These are phyloP conservation scores for Cyclopterus lumpus DNA, from an alignment of 2,797 vertebrate genomes.

Conservation along the genomic window DNA sequence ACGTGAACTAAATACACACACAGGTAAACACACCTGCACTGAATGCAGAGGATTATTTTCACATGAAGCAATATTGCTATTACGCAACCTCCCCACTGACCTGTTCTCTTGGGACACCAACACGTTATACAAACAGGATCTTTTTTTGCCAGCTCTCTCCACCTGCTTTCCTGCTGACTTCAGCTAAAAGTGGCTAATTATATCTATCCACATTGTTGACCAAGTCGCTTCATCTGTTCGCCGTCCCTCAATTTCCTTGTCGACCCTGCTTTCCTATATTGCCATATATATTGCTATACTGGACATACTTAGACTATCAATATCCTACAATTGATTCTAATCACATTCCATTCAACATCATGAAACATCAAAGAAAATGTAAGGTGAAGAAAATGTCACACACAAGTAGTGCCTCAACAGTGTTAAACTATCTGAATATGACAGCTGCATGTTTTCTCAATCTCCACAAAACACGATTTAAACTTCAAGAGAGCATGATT, in stretches of 20 bases:
- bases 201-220: slow-evolving; percentile 52
- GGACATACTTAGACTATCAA: slow-evolving; percentile 1
- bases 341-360: not conserved
- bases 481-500: slow-evolving; percentile 1
- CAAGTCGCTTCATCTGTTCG: slow-evolving; percentile 42
- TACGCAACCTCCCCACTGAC: slow-evolving; percentile 37
- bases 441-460: slow-evolving; percentile 24
- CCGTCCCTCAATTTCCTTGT: slow-evolving; percentile 13
- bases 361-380: not conserved
- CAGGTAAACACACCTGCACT: slow-evolving; percentile 13
- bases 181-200: slow-evolving; percentile 68
- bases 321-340: not conserved
- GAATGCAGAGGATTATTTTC: slow-evolving; percentile 11
- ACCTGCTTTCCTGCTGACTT: slow-evolving; percentile 68
- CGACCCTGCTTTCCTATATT: slow-evolving; percentile 12
- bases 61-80: slow-evolving; percentile 23
- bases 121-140: slow-evolving; percentile 46
- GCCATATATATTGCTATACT: slow-evolving; percentile 18
- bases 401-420: not conserved
- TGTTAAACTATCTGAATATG: slow-evolving; percentile 31
- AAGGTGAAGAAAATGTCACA: not conserved
- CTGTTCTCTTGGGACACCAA: slow-evolving; percentile 28
- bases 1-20: slow-evolving; percentile 6
- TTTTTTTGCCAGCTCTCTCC: slow-evolving; percentile 32
- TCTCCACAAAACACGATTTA: slow-evolving; percentile 36